A percentile compares a stretch with the other conserved stretches of the same genome.
Conservation (phyloP, 2,113 vertebrate genomes). For the Phalacrocorax brasilianus region DNA sequence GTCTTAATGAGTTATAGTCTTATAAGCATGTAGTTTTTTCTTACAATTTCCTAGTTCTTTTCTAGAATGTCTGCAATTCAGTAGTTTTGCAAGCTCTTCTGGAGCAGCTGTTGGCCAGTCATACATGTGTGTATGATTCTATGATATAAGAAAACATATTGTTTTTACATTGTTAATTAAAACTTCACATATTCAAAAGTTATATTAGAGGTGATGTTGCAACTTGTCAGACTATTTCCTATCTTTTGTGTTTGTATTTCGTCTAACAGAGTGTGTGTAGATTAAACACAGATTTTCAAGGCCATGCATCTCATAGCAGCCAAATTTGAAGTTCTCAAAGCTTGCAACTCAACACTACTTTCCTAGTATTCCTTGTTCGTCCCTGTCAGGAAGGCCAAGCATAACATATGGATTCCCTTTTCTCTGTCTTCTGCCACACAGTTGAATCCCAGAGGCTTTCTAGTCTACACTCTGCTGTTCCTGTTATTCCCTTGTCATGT, state of each 20-base stretch:
- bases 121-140: neutral
- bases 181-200: neutral
- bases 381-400: neutral
- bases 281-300: neutral
- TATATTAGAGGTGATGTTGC: neutral
- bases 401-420: neutral
- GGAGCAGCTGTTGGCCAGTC: neutral
- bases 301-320: neutral
- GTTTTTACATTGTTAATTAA: neutral
- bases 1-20: neutral
- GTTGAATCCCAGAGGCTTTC: neutral
- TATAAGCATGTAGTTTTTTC: neutral
- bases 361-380: neutral
- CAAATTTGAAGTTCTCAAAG: neutral
- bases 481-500: neutral
- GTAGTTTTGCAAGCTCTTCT: neutral
- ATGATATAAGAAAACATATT: neutral
- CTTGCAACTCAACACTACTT: neutral
- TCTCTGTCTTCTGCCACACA: neutral
- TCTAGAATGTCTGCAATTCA: neutral
- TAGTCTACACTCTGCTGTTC: neutral
- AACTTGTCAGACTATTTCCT: neutral
- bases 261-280: neutral
- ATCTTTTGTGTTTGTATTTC: neutral
- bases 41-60: neutral